These are phyloP conservation scores for Rhopilema esculentum DNA, from an alignment of 30 jellyfish, hydroid and myxozoan species.

Conservation along the genomic window DNA sequence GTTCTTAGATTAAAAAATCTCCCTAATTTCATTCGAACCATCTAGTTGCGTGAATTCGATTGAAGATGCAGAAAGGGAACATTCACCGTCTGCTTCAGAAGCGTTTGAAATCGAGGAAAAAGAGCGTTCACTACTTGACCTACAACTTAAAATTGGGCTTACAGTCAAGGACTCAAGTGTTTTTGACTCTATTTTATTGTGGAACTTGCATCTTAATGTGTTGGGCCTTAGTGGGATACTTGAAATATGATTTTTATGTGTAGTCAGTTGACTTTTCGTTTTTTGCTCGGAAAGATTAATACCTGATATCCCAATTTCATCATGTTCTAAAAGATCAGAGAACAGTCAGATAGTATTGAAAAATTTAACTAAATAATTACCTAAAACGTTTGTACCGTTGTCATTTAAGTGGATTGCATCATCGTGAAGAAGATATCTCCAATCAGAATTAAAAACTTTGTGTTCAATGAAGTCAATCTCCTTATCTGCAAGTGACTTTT, in stretches of 20 bases:
- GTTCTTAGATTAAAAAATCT: constrained; percentile 15
- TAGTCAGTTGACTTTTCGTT: not conserved
- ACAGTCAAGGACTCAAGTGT: not conserved
- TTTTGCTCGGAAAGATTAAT: constrained; percentile 1
- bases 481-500: constrained; percentile 2
- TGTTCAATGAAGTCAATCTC: constrained; percentile 29
- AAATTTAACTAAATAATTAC: not conserved
- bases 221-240: not conserved
- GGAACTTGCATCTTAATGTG: not conserved
- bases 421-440: not conserved
- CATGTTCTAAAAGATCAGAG: not conserved
- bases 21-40: constrained; percentile 25
- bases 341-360: not conserved
- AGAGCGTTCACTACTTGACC: not conserved
- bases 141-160: not conserved
- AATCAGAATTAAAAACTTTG: not conserved
- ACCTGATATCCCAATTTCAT: not conserved
- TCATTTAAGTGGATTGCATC: constrained; percentile 20
- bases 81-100: constrained; percentile 10
- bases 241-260: not conserved
- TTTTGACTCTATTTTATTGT: not conserved
- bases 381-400: not conserved
- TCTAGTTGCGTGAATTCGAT: constrained; percentile 12
- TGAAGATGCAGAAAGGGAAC: constrained; percentile 27
- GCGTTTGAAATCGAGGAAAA: constrained; percentile 11